Conservation (phyloP, 2,797 vertebrate species). For the Acanthopagrus latus region DNA sequence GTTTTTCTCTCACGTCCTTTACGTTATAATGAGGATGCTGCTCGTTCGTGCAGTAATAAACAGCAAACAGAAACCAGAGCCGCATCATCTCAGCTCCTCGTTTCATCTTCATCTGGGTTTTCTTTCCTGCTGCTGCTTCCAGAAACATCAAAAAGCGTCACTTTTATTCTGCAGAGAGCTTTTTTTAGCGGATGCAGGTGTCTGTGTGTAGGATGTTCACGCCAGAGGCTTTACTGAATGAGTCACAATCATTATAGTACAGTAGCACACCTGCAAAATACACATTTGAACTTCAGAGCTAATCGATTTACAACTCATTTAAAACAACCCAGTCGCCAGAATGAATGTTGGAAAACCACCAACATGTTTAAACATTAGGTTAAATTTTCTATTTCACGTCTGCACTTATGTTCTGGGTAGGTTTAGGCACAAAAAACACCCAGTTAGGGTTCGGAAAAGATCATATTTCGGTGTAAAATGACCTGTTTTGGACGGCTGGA, state of each 20-base stretch:
- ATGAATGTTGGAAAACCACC: too few relatives aligned
- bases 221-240: constrained; percentile 1
- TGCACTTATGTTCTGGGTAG: too few relatives aligned
- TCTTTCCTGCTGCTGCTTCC: background rate
- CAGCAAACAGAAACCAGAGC: constrained; percentile 3
- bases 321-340: too few relatives aligned
- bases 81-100: background rate
- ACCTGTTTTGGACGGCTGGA: too few relatives aligned
- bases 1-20: constrained; percentile 6
- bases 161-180: background rate
- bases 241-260: background rate
- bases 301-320: too few relatives aligned
- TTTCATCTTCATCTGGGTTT: constrained; percentile 35
- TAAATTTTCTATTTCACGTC: too few relatives aligned
- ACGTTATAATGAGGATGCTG: constrained; percentile 34
- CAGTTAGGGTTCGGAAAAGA: too few relatives aligned
- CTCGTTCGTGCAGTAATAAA: constrained; percentile 24
- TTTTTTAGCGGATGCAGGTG: background rate
- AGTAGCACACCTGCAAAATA: background rate
- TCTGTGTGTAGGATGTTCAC: constrained; percentile 11
- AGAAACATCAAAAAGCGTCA: constrained; percentile 15
- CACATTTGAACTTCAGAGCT: too few relatives aligned
- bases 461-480: too few relatives aligned
- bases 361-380: too few relatives aligned
- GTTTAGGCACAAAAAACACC: too few relatives aligned